These are phyloP conservation scores for Acanthopagrus latus DNA, from an alignment of 2,797 vertebrate species.

Conservation along the genomic window DNA sequence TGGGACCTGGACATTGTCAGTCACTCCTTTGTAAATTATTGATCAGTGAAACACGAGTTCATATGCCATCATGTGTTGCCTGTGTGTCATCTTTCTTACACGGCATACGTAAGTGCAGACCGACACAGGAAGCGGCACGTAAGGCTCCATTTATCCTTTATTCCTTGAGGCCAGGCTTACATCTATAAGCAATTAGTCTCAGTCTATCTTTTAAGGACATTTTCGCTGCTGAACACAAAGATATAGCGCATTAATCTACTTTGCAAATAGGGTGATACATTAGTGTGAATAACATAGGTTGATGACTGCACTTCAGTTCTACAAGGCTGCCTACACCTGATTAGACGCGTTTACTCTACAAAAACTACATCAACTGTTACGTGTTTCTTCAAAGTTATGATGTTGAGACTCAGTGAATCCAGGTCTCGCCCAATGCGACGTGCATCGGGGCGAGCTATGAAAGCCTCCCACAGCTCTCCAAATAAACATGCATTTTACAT, in stretches of 20 bases:
- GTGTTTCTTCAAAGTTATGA: constrained; percentile 4
- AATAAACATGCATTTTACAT: background rate
- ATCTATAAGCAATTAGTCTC: constrained; percentile 8
- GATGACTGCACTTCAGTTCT: background rate
- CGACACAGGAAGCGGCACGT: background rate
- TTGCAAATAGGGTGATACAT: constrained; percentile 20
- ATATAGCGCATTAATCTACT: constrained; percentile 10
- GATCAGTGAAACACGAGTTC: constrained; percentile 66
- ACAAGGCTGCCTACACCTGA: background rate
- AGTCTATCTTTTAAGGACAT: constrained; percentile 4
- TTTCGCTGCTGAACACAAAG: constrained; percentile 9
- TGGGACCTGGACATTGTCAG: constrained; percentile 49
- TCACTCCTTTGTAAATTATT: constrained; percentile 76
- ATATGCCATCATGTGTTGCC: constrained; percentile 38
- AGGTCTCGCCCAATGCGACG: background rate
- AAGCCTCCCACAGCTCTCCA: background rate
- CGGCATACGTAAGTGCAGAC: constrained; percentile 33
- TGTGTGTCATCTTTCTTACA: constrained; percentile 25
- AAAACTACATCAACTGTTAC: background rate
- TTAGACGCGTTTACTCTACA: background rate
- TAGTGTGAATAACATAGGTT: background rate
- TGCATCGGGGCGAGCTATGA: background rate
- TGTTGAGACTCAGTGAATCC: background rate
- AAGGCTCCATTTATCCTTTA: background rate
- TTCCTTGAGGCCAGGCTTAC: background rate